A percentile compares a stretch with the other conserved stretches of the same genome.
phyloP scores from a whole-genome alignment of 2,888 invertebrate genomes.

The Gortyna flavago region DNA sequence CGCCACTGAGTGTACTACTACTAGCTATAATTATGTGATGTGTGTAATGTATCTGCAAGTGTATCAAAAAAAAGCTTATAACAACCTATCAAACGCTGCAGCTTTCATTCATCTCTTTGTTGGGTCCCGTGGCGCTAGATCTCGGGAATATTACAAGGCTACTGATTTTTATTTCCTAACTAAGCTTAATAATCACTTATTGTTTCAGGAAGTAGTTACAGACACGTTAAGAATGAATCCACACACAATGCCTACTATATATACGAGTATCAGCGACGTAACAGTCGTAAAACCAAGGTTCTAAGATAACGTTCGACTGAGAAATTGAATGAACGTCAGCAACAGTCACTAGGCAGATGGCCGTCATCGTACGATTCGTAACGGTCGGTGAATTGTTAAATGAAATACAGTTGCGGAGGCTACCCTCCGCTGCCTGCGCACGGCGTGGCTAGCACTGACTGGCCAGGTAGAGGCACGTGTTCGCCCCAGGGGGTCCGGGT shows the following conservation, averaged over 20 bases:
- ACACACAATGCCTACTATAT: neutral
- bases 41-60: neutral
- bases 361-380: slow-evolving; percentile 19
- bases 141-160: neutral
- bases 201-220: neutral
- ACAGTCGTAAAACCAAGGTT: slow-evolving; percentile 29
- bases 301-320: slow-evolving; percentile 33
- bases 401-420: slow-evolving; percentile 9
- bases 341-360: slow-evolving; percentile 19
- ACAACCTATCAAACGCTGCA: neutral
- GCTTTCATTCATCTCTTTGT: neutral
- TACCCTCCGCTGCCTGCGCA: neutral
- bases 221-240: neutral
- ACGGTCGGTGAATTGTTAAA: slow-evolving; percentile 35
- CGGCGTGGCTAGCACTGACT: too few species aligned
- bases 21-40: neutral
- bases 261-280: neutral
- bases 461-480: slow-evolving; percentile 47
- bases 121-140: neutral
- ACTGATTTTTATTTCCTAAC: neutral
- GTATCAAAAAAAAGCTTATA: neutral
- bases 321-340: slow-evolving; percentile 36
- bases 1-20: neutral
- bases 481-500: slow-evolving; percentile 11
- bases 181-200: neutral